These are phyloP conservation scores for Coendou prehensilis DNA, from an alignment of 2,797 vertebrate species.

Conservation along the genomic window DNA sequence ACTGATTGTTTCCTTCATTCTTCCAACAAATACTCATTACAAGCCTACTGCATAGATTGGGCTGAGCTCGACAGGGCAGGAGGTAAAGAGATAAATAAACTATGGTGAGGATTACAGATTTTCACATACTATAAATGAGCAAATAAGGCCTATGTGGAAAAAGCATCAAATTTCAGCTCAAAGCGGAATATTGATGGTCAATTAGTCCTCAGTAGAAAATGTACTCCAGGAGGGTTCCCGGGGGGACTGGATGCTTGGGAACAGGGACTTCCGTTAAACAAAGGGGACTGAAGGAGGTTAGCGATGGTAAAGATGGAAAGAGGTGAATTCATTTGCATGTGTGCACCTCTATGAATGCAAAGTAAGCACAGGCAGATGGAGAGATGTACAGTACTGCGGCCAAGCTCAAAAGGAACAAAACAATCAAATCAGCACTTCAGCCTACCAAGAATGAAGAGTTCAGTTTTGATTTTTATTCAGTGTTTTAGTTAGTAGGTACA, in stretches of 20 bases:
- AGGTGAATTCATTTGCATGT: background rate
- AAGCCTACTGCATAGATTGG: background rate
- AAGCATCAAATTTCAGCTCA: conserved; percentile 17
- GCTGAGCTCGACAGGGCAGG: background rate
- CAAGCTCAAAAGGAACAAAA: background rate
- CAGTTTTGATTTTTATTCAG: background rate
- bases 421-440: background rate
- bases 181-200: background rate
- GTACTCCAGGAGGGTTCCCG: background rate
- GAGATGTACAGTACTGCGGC: accelerated
- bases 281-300: background rate
- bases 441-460: background rate
- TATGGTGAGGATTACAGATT: background rate
- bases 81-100: conserved; percentile 21
- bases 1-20: conserved; percentile 69
- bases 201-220: background rate
- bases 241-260: background rate
- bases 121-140: background rate
- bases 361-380: accelerated
- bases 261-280: background rate
- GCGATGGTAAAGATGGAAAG: background rate
- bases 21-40: conserved; percentile 66
- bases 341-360: background rate
- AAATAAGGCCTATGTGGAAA: conserved; percentile 1
- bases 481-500: background rate